Evolutionary conservation across 2,888 invertebrate species (phyloP).

Genomic region (Charanyca ferruginea): DNA sequence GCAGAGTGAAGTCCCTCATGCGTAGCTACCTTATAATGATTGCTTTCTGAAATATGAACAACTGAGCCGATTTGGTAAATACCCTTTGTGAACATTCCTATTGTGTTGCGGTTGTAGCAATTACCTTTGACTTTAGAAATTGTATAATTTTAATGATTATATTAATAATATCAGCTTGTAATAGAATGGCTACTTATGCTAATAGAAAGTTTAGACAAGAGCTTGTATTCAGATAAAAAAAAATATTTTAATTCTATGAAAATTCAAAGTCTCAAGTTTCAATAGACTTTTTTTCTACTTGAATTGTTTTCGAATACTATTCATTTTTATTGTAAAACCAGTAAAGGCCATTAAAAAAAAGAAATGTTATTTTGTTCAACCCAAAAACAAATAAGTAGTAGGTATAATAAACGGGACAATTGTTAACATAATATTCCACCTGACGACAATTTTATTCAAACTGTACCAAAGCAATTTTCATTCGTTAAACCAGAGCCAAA

Average conservation of each 20-base stretch:
- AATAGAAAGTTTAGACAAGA: background rate
- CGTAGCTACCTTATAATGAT: constrained; percentile 39
- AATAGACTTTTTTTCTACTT: background rate
- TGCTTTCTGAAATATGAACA: constrained; percentile 45
- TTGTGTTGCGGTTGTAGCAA: constrained; percentile 24
- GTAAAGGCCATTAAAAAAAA: background rate
- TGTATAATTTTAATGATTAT: background rate
- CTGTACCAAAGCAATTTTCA: constrained; percentile 32
- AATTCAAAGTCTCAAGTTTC: too few relatives aligned
- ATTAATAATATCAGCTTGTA: background rate
- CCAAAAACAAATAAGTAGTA: constrained; percentile 1
- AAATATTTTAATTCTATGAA: too few relatives aligned
- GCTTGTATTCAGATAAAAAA: too few relatives aligned
- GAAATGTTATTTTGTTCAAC: background rate
- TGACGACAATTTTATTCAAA: constrained; percentile 25
- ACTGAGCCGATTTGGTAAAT: constrained; percentile 14
- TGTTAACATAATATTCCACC: background rate
- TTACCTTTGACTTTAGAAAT: constrained; percentile 18
- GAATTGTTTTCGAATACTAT: background rate
- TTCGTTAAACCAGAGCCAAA: constrained; percentile 32
- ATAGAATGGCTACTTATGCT: background rate
- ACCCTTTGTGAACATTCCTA: constrained; percentile 25
- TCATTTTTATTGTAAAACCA: background rate
- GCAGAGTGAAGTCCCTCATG: constrained; percentile 32
- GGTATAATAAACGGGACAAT: background rate